A percentile compares a stretch with the other conserved stretches of the same genome.
Conservation (phyloP, 2,888 invertebrate genomes). For the Aphodius sticticus region DNA sequence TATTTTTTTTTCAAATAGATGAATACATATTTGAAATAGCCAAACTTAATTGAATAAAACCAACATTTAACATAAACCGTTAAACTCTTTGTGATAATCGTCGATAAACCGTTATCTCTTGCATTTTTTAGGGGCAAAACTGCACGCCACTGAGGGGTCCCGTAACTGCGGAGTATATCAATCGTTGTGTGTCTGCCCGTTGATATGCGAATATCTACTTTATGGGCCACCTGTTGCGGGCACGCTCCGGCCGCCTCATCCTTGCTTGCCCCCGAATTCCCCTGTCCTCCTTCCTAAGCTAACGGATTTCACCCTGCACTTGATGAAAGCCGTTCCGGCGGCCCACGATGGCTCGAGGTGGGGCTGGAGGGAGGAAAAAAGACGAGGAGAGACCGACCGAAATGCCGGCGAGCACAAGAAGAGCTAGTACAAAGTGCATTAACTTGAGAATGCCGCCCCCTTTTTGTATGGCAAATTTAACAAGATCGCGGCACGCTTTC, state of each 20-base stretch:
- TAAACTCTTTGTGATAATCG: too few relatives aligned
- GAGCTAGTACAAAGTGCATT: slow-evolving; percentile 48
- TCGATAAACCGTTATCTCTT: background rate
- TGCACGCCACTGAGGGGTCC: background rate
- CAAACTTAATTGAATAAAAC: too few relatives aligned
- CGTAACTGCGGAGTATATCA: slow-evolving; percentile 52
- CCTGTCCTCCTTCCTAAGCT: slow-evolving; percentile 46
- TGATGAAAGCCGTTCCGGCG: slow-evolving; percentile 47
- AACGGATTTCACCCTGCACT: slow-evolving; percentile 50
- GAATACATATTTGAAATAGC: too few relatives aligned
- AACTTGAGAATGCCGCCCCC: slow-evolving; percentile 37
- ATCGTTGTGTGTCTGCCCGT: slow-evolving; percentile 57
- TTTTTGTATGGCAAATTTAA: slow-evolving; percentile 31
- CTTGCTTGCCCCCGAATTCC: slow-evolving; percentile 42
- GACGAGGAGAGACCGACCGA: slow-evolving; percentile 30
- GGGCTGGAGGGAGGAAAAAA: slow-evolving; percentile 30
- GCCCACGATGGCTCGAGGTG: slow-evolving; percentile 26
- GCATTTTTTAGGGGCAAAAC: slow-evolving; percentile 21
- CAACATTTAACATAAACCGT: too few relatives aligned
- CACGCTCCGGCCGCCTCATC: slow-evolving; percentile 29
- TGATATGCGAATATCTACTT: slow-evolving; percentile 65
- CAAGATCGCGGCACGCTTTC: slow-evolving; percentile 15
- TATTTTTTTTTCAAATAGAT: too few relatives aligned
- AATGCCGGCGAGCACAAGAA: slow-evolving; percentile 39
- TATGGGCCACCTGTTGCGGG: slow-evolving; percentile 63